Evolutionary conservation across 1,140 invertebrate species (phyloP), one percentile per base, ranked within the genome.

Genomic region (Cylas formicarius): DNA sequence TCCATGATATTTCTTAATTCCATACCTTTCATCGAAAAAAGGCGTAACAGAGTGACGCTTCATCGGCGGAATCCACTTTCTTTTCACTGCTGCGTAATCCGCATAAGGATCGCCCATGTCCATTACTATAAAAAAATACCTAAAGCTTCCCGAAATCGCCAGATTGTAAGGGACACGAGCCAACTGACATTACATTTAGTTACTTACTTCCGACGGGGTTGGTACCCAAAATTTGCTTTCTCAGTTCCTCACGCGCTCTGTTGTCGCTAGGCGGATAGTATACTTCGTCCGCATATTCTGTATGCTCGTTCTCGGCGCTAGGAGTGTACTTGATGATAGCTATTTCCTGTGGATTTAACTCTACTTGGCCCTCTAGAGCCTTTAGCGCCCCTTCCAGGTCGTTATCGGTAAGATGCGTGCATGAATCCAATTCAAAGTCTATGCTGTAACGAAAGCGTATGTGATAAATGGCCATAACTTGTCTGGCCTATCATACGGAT

Each of bases 311-410:
- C 2, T 71, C 67, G 23, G 74, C 72, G 39, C 83, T 86, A 3
- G 86, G 84, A 1, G 76, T 81, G 52, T 86, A 90, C 44, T 79
- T 80, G 1, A 92, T 79, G 51, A 82, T 81, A 13, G 86, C 86
- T 48, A 87, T 65, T 33, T 78, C 72, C 27, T 75, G 72, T 4
- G 81, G 75, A 52, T 81, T 80, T 23, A 76, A 59, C 34, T 64
- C 56, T 24, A 70, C 68, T 45, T 70, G 67, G 23, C 65, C 63
- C 49, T 73, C 70, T 14, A 73, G 58, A 33, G 66, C 67, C 55
- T 59, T 58, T 50, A 74, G 48, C 20, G 72, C 72, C 3, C 69
- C 70, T 55, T 72, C 70, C 26, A 74, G 52, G 48, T 74, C 72
- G 52, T 73, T 71, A 52, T 70, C 68, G 6, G 61, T 55, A 17